Evolutionary conservation across 2,113 vertebrate genomes (phyloP).

Genomic region (Shinisaurus crocodilurus): DNA sequence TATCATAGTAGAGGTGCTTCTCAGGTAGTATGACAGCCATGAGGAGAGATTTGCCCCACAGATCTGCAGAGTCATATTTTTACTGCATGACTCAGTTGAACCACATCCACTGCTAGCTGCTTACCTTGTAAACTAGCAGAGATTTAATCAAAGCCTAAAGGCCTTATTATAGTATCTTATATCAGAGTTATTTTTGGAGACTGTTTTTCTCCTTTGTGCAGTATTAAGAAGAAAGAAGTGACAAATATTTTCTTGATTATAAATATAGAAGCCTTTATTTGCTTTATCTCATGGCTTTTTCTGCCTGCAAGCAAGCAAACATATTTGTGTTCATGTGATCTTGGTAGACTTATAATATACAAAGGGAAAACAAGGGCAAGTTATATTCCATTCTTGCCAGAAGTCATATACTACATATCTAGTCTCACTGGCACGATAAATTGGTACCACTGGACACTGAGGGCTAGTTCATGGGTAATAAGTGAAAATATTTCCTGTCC

Average conservation of each 20-base stretch:
- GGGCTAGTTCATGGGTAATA: not conserved
- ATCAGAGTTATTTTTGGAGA: conserved; percentile 6
- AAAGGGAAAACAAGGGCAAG: not conserved
- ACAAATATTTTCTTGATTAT: not conserved
- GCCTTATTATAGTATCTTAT: not conserved
- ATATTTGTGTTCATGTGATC: not conserved
- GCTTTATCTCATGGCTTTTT: not conserved
- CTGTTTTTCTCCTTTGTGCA: conserved; percentile 30
- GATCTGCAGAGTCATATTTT: not conserved
- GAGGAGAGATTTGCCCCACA: not conserved
- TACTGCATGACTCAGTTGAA: conserved; percentile 47
- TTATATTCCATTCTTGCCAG: not conserved
- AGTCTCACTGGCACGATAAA: not conserved
- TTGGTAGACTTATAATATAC: not conserved
- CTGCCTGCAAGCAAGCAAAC: not conserved
- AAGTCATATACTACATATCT: not conserved
- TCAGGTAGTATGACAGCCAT: conserved; percentile 4
- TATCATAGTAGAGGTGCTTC: not conserved
- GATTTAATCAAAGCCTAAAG: not conserved
- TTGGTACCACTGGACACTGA: not conserved
- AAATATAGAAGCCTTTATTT: not conserved
- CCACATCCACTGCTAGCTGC: conserved; percentile 49
- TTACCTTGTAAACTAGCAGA: conserved; percentile 27
- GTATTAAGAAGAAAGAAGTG: not conserved
- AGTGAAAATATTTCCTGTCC: not conserved